Percentiles rank a stretch among this genome's conserved stretches.
Conservation (phyloP, 2,888 invertebrate species). For the Branchellion lobata region DNA sequence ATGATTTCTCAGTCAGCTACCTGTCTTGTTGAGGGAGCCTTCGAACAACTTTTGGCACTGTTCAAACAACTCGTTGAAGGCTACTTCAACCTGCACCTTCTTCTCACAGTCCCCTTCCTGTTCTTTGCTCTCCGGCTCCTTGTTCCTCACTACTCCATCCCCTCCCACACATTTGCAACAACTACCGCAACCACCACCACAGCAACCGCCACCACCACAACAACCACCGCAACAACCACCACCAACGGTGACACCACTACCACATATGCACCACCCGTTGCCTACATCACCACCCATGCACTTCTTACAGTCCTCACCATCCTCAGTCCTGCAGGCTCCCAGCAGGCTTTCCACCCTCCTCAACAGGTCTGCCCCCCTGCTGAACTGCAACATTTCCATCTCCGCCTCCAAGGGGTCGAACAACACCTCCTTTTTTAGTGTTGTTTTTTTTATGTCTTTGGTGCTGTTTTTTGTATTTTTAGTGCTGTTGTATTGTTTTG, state of each 20-base stretch:
- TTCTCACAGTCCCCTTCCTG: background rate
- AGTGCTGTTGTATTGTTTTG: no score
- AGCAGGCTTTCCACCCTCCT: background rate
- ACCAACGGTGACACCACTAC: background rate
- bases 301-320: no score
- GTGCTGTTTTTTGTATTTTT: no score
- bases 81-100: background rate
- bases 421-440: background rate
- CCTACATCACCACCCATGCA: background rate
- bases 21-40: background rate
- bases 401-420: conserved; percentile 37
- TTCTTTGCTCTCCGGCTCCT: background rate
- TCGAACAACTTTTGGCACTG: background rate
- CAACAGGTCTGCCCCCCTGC: background rate
- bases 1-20: no score
- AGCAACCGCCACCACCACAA: background rate
- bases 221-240: background rate
- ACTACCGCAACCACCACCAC: background rate
- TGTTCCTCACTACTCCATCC: background rate
- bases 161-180: background rate
- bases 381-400: conserved; percentile 31
- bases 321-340: background rate
- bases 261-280: background rate
- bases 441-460: no score
- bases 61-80: conserved; percentile 3